Conservation (phyloP, 1,140 invertebrate species). For the Drosophila equinoxialis region DNA sequence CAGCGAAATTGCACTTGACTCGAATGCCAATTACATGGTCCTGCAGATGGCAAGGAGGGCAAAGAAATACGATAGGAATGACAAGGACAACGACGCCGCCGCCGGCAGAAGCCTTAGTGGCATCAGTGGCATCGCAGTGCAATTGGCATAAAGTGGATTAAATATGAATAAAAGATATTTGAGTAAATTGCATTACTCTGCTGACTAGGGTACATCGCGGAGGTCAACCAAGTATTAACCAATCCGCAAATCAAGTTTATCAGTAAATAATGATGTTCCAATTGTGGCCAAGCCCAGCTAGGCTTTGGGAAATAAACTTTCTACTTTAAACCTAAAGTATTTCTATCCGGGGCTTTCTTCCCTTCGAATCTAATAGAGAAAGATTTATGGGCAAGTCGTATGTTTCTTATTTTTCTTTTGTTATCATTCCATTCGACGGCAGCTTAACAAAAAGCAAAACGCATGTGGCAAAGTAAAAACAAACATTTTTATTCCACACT, state of each 20-base stretch:
- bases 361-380: too few species aligned
- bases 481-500: conserved; percentile 6
- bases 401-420: neutral
- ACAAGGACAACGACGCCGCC: conserved; percentile 21
- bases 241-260: conserved; percentile 5
- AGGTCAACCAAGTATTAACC: conserved; percentile 52
- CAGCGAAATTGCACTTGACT: conserved; percentile 78
- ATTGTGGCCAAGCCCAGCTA: neutral
- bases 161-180: conserved; percentile 81
- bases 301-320: too few species aligned
- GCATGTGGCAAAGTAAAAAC: neutral
- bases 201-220: conserved; percentile 18
- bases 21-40: conserved; percentile 77
- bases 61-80: conserved; percentile 33
- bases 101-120: conserved; percentile 25
- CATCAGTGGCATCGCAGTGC: conserved; percentile 24
- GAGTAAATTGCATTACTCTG: conserved; percentile 70
- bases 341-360: neutral
- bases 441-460: neutral
- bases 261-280: neutral
- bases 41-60: conserved; percentile 64
- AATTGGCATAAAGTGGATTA: conserved; percentile 76
- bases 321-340: neutral
- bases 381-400: too few species aligned
- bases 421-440: neutral